Conservation (phyloP, 2,113 vertebrate species). For the Hemicordylus capensis region DNA sequence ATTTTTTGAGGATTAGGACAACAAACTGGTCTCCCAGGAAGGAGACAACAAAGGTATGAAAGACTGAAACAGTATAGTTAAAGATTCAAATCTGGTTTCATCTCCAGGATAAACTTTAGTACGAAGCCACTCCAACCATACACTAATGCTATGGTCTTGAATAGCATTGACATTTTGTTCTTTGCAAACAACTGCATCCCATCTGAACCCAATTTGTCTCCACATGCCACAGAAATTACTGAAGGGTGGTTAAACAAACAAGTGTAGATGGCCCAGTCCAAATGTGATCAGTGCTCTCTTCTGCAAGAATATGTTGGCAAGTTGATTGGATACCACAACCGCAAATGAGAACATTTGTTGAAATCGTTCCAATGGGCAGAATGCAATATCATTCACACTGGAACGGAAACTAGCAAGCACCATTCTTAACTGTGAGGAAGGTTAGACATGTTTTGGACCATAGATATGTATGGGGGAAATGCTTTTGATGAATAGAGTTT, state of each 20-base stretch:
- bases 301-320: slow-evolving; percentile 49
- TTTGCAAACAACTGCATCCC: slow-evolving; percentile 39
- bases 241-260: slow-evolving; percentile 18
- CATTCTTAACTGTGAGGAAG: slow-evolving; percentile 22
- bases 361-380: slow-evolving; percentile 50
- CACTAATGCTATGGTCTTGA: slow-evolving; percentile 30
- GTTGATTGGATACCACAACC: slow-evolving; percentile 51
- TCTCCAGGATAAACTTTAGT: background rate
- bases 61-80: background rate
- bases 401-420: slow-evolving; percentile 35
- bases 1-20: background rate
- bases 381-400: slow-evolving; percentile 32
- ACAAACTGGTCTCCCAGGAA: background rate
- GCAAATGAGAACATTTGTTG: slow-evolving; percentile 58
- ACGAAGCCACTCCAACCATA: background rate
- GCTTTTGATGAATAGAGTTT: slow-evolving; percentile 30
- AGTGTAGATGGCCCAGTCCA: slow-evolving; percentile 36
- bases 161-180: slow-evolving; percentile 52
- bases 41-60: background rate
- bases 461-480: slow-evolving; percentile 2
- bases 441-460: slow-evolving; percentile 48
- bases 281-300: slow-evolving; percentile 64
- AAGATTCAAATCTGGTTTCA: background rate
- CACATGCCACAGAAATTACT: slow-evolving; percentile 19
- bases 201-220: slow-evolving; percentile 64